Base-by-base conservation (phyloP, 2,888 invertebrate genomes). In the Zootermopsis nevadensis region DNA sequence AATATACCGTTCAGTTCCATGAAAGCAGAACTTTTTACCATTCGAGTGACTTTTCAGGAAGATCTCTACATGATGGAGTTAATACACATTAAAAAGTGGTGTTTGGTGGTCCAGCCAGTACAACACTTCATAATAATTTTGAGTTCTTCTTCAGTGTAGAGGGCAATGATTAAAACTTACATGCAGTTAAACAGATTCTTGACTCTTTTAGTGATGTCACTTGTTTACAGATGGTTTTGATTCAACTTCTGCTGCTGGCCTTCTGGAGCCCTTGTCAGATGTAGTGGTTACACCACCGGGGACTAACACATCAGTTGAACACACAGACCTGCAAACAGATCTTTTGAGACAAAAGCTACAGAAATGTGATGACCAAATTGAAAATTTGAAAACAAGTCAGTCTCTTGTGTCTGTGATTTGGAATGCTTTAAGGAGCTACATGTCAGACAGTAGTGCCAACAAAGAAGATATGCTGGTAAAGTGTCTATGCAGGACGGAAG, bases 201-300 rank as follows among this genome's bases (percentile, higher is more conserved):
- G 76, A 7, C n/a, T 74, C 10, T 38, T 74, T 33, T 53, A 27
- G 15, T 77, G 27, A 8, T 30, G 31, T 53, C 10, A 8, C 55
- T 60, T 80, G 33, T 60, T 85, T 66, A 53, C 80, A 87, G 86
- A 87, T 81, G 82, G 84, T 76, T 15, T 87, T 4, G 84, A 85
- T 53, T 87, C 87, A n/a, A 72, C 82, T 27, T 82, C 79, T 48
- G 84, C 84, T 67, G 83, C 85, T 77, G 87, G 88, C 38, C 83
- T 86, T 35, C 83, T 88, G 24, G 86, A 86, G 38, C 55, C 84
- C 19, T 84, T 85, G n/a, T 87, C 87, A 7, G 88, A 88, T 84
- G 85, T 88, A 27, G 85, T 86, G n/a, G 85, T 87, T 35, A 72
- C 83, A n/a, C 76, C 86, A 85, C 38, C 69, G 86, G 33, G 24